These are phyloP conservation scores for Heliconius erato DNA, from an alignment of 2,888 invertebrate species.

Conservation along the genomic window DNA sequence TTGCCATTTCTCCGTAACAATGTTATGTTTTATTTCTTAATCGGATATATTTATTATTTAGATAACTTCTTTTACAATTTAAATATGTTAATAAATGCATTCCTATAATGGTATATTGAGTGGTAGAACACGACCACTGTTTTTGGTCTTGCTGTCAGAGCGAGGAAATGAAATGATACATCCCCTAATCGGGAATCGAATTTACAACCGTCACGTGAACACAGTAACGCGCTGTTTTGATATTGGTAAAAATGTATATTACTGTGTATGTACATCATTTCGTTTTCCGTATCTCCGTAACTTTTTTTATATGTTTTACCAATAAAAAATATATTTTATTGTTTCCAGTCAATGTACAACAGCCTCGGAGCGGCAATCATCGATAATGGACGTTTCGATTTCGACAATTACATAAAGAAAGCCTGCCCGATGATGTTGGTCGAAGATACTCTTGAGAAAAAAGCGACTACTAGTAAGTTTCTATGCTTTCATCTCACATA, in stretches of 20 bases:
- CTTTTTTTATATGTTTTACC: background rate
- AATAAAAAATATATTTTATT: background rate
- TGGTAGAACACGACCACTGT: background rate
- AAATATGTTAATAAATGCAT: background rate
- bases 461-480: slow-evolving; percentile 85
- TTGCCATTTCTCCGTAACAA: background rate
- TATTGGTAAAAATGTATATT: background rate
- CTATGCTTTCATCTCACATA: background rate
- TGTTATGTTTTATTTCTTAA: background rate
- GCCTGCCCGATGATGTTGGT: slow-evolving; percentile 89
- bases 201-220: background rate
- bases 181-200: background rate
- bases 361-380: slow-evolving; percentile 93
- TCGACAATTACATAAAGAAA: slow-evolving; percentile 93
- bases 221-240: background rate
- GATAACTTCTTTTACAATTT: background rate
- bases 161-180: background rate
- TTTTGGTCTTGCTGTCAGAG: background rate
- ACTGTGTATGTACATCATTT: no score
- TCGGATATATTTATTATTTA: background rate
- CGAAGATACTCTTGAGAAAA: slow-evolving; percentile 88
- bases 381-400: slow-evolving; percentile 88
- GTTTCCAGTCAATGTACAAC: slow-evolving; percentile 90
- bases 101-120: background rate
- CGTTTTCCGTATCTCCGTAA: no score